Evolutionary conservation across 2,113 vertebrate genomes (phyloP).

Genomic region (Aplodontia rufa): DNA sequence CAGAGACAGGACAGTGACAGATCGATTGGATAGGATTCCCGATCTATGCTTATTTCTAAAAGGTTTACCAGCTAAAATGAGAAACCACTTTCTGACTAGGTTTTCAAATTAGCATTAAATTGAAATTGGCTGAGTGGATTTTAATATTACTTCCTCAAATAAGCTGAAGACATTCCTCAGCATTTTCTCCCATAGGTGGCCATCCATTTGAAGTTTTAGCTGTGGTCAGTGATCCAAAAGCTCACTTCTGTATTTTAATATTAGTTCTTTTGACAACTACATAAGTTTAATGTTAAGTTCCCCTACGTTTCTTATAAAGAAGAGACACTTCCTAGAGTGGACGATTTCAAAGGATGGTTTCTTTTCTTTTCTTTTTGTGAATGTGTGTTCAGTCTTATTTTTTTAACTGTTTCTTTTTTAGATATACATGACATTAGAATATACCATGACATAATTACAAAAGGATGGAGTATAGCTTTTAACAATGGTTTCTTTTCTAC

Average conservation of each 20-base stretch:
- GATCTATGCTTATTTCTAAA: not conserved
- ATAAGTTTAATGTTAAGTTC: not conserved
- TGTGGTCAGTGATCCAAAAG: not conserved
- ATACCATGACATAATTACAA: too few relatives aligned
- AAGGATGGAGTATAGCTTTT: too few relatives aligned
- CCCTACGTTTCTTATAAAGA: not conserved
- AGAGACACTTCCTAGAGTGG: not conserved
- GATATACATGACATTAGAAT: too few relatives aligned
- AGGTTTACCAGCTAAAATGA: not conserved
- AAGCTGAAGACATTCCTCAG: not conserved
- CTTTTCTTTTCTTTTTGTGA: too few relatives aligned
- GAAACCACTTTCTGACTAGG: not conserved
- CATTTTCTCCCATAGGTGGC: not conserved
- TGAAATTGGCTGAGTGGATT: not conserved
- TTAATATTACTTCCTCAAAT: not conserved
- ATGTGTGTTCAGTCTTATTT: too few relatives aligned
- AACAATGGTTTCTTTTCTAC: not conserved
- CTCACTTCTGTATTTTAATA: not conserved
- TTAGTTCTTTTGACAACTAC: not conserved
- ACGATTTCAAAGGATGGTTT: not conserved
- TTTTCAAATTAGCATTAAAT: not conserved
- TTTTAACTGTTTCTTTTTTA: too few relatives aligned
- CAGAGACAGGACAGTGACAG: not conserved
- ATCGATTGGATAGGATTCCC: not conserved
- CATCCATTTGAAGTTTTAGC: not conserved